phyloP scores from a whole-genome alignment of 2,888 invertebrate genomes.

The Osedax fenrisi region DNA sequence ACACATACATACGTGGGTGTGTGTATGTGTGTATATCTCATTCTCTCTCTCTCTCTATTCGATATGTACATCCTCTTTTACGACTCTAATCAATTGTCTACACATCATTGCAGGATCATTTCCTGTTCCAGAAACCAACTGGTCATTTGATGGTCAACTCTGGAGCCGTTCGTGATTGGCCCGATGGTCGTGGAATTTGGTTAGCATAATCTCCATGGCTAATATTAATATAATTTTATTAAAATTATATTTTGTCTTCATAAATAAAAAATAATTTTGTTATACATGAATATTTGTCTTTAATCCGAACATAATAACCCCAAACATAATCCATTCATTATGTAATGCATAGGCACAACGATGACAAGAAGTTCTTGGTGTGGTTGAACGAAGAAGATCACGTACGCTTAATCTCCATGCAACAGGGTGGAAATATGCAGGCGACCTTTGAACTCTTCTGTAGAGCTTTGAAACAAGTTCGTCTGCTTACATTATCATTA shows the following conservation, averaged over 20 bases:
- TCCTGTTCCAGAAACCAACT: slow-evolving; percentile 37
- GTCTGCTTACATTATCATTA: no score
- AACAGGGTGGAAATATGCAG: slow-evolving; percentile 52
- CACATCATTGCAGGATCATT: slow-evolving; percentile 38
- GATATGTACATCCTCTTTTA: no score
- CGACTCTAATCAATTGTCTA: no score
- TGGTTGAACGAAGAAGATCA: slow-evolving; percentile 93
- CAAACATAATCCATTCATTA: no score
- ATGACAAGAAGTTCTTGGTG: slow-evolving; percentile 66
- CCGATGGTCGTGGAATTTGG: slow-evolving; percentile 67
- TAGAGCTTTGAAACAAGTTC: slow-evolving; percentile 33
- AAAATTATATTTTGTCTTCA: not conserved
- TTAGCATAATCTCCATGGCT: slow-evolving; percentile 3
- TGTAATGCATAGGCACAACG: slow-evolving; percentile 59
- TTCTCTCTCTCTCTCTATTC: no score
- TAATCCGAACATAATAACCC: no score
- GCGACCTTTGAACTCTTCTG: slow-evolving; percentile 38
- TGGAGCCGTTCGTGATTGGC: slow-evolving; percentile 57
- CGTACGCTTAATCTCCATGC: slow-evolving; percentile 66
- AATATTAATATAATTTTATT: not conserved
- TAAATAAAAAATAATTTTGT: not conserved
- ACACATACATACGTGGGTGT: not conserved
- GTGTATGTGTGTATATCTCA: not conserved
- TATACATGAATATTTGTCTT: no score
- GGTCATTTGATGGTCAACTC: slow-evolving; percentile 35